Conservation (phyloP, 2,888 invertebrate species). For the Caenorhabditis sp. region DNA sequence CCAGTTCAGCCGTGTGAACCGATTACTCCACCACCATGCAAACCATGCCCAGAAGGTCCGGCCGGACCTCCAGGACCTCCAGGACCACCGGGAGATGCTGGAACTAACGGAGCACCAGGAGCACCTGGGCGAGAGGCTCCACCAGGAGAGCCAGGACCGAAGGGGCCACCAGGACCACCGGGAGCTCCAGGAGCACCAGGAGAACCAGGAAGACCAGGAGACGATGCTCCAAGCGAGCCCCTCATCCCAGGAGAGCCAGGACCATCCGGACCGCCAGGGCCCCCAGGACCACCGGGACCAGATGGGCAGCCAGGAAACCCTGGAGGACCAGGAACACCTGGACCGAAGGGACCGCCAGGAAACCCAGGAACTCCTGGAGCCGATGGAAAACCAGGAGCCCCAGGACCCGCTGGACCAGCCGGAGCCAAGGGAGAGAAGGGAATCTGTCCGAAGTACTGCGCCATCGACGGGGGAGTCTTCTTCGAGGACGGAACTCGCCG, state of each 20-base stretch:
- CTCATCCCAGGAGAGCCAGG: conserved; percentile 64
- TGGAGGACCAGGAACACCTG: conserved; percentile 70
- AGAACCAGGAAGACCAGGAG: conserved; percentile 55
- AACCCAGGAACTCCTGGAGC: conserved; percentile 61
- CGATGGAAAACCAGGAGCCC: conserved; percentile 56
- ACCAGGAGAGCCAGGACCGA: conserved; percentile 54
- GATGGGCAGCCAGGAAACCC: conserved; percentile 60
- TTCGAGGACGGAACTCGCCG: conserved; percentile 52
- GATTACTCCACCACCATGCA: conserved; percentile 68
- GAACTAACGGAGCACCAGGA: conserved; percentile 59
- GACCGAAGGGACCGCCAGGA: conserved; percentile 65
- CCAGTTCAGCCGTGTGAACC: conserved; percentile 68
- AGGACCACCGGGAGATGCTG: conserved; percentile 66
- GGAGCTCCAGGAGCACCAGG: conserved; percentile 66
- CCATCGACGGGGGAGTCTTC: conserved; percentile 56
- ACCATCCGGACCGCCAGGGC: conserved; percentile 58
- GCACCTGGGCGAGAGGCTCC: conserved; percentile 53
- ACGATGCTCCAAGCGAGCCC: conserved; percentile 52
- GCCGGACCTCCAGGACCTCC: conserved; percentile 68
- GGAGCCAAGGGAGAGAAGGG: conserved; percentile 50
- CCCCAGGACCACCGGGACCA: conserved; percentile 55
- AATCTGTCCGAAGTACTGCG: conserved; percentile 54
- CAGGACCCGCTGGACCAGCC: conserved; percentile 49
- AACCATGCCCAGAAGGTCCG: conserved; percentile 69
- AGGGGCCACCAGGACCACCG: conserved; percentile 64